These are phyloP conservation scores for Endomychus coccineus DNA, from an alignment of 2,888 invertebrate genomes.

Conservation along the genomic window DNA sequence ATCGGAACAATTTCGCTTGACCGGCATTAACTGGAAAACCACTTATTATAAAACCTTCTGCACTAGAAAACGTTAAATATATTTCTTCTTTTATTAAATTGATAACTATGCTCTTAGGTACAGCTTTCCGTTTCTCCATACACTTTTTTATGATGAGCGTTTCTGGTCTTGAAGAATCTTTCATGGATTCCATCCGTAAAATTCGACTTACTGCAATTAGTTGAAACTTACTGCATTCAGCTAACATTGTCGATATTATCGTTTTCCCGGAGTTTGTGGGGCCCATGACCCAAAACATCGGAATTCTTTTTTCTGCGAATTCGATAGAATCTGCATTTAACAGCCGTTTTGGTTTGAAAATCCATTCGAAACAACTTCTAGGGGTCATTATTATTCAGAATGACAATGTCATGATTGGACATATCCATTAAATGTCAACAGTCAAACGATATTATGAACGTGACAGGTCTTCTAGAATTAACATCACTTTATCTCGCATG, in stretches of 20 bases:
- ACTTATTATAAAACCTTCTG: slow-evolving; percentile 10
- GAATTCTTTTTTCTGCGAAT: slow-evolving; percentile 6
- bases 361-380: too few relatives aligned
- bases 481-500: too few relatives aligned
- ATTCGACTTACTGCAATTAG: slow-evolving; percentile 5
- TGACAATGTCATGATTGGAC: too few relatives aligned
- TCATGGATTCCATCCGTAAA: slow-evolving; percentile 7
- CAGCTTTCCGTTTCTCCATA: slow-evolving; percentile 6
- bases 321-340: slow-evolving; percentile 5
- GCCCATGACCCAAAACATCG: slow-evolving; percentile 10
- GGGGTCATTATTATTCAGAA: too few relatives aligned
- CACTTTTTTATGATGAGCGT: slow-evolving; percentile 2
- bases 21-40: slow-evolving; percentile 9
- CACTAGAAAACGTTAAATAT: slow-evolving; percentile 2
- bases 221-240: slow-evolving; percentile 10
- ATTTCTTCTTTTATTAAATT: slow-evolving; percentile 12
- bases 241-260: slow-evolving; percentile 8
- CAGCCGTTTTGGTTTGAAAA: too few relatives aligned
- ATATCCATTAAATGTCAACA: too few relatives aligned
- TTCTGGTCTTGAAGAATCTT: not conserved
- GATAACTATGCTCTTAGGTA: slow-evolving; percentile 6
- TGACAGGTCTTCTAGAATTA: too few relatives aligned
- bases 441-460: too few relatives aligned
- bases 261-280: slow-evolving; percentile 10
- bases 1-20: slow-evolving; percentile 5